phyloP scores from a whole-genome alignment of 2,888 invertebrate species.

The Euzophera pinguis region DNA sequence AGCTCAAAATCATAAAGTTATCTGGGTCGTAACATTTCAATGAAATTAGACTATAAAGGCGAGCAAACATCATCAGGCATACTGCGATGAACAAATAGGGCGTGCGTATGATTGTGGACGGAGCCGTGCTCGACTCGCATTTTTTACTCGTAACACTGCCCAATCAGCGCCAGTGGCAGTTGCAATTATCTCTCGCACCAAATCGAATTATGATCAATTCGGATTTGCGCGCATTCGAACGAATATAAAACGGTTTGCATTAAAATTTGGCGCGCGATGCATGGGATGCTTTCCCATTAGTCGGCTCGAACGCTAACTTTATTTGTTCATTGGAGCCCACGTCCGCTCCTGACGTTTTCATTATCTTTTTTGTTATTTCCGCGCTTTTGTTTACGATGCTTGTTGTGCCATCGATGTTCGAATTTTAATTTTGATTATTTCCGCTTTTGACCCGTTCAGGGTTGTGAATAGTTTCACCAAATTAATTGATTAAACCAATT shows the following conservation, averaged over 20 bases:
- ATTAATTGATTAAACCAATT: too few species aligned
- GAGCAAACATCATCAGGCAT: conserved; percentile 71
- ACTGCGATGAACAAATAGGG: conserved; percentile 60
- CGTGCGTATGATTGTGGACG: conserved; percentile 65
- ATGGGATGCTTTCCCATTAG: conserved; percentile 76
- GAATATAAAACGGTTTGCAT: conserved; percentile 80
- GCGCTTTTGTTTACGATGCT: conserved; percentile 45
- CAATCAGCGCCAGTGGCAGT: conserved; percentile 79
- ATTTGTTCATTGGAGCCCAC: conserved; percentile 53
- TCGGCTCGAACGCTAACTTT: conserved; percentile 59
- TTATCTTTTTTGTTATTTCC: conserved; percentile 44
- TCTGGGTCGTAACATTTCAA: conserved; percentile 8
- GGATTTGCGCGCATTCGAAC: conserved; percentile 77
- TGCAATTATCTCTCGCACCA: conserved; percentile 77
- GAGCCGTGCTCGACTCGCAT: conserved; percentile 37
- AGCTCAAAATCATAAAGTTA: not conserved
- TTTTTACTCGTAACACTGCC: conserved; percentile 62
- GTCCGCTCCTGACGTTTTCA: conserved; percentile 48
- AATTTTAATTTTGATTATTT: conserved; percentile 29
- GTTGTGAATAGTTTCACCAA: too few species aligned
- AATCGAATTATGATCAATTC: conserved; percentile 81
- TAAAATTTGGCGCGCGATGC: conserved; percentile 77
- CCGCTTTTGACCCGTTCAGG: not conserved
- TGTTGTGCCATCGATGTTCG: conserved; percentile 34
- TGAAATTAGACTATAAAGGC: conserved; percentile 50